phyloP scores from a whole-genome alignment of 1,140 invertebrate genomes.

The Eupeodes corollae region DNA sequence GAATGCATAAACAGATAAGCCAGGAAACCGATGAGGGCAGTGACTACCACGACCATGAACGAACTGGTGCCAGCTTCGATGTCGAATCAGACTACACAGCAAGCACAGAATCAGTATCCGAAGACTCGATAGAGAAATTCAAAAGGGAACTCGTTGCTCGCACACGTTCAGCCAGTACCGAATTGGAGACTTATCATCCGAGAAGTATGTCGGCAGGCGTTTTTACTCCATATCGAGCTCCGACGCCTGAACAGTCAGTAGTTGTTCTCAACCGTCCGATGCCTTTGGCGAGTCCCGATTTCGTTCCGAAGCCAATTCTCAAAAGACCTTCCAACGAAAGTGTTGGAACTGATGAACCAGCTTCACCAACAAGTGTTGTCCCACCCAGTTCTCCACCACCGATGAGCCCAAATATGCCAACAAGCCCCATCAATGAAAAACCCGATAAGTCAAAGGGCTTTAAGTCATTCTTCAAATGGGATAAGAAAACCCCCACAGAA shows the following conservation, averaged over 20 bases:
- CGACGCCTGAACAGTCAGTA: constrained; percentile 42
- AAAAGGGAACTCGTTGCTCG: constrained; percentile 41
- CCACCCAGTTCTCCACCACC: background rate
- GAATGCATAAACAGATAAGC: constrained; percentile 9
- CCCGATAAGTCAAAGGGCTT: constrained; percentile 29
- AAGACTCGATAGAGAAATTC: constrained; percentile 43
- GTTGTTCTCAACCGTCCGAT: constrained; percentile 44
- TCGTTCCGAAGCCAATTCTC: constrained; percentile 62
- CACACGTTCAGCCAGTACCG: constrained; percentile 39
- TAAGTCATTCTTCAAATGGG: constrained; percentile 32
- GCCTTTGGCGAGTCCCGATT: constrained; percentile 47
- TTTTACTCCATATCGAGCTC: constrained; percentile 32
- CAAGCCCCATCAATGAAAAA: constrained; percentile 12
- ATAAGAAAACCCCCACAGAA: constrained; percentile 25
- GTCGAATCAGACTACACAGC: constrained; percentile 49
- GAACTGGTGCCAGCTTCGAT: constrained; percentile 21
- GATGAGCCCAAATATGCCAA: background rate
- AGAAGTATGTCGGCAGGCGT: constrained; percentile 32
- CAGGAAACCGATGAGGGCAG: constrained; percentile 16
- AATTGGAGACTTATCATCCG: constrained; percentile 58
- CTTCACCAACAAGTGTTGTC: constrained; percentile 12
- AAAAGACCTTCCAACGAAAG: constrained; percentile 44
- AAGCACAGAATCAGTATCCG: constrained; percentile 43
- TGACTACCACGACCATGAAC: constrained; percentile 6
- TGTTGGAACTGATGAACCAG: constrained; percentile 18